Conservation (phyloP, 2,113 vertebrate genomes). For the Chroicocephalus ridibundus region DNA sequence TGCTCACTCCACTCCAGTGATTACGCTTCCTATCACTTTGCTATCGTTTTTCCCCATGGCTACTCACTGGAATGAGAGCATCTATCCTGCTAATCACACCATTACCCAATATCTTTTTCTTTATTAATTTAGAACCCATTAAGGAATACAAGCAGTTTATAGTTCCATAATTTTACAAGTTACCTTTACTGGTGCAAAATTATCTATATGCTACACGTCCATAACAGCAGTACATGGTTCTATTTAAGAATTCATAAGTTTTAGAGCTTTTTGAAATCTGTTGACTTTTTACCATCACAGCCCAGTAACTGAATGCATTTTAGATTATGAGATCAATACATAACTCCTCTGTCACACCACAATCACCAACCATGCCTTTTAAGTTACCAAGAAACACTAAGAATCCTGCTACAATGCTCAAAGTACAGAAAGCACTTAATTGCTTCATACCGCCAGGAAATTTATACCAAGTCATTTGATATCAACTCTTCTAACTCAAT, state of each 20-base stretch:
- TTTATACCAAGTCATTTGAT: background rate
- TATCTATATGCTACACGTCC: background rate
- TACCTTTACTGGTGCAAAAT: background rate
- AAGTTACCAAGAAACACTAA: background rate
- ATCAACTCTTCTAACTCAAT: background rate
- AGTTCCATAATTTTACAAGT: background rate
- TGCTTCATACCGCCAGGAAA: background rate
- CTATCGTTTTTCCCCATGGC: background rate
- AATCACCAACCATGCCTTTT: rapidly evolving
- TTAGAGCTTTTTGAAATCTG: background rate
- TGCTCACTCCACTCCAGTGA: background rate
- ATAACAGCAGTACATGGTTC: background rate
- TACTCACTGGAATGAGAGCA: background rate
- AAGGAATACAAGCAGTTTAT: background rate
- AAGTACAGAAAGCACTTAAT: background rate
- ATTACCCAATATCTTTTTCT: background rate
- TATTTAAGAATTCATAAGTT: background rate
- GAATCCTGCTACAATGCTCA: background rate
- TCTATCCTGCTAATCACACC: background rate
- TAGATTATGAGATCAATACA: background rate
- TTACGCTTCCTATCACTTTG: background rate
- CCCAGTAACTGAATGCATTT: background rate
- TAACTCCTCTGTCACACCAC: background rate
- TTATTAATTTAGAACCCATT: background rate
- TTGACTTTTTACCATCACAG: background rate